Evolutionary conservation across 2,888 invertebrate genomes (phyloP).

Genomic region (Dynastes grantii): DNA sequence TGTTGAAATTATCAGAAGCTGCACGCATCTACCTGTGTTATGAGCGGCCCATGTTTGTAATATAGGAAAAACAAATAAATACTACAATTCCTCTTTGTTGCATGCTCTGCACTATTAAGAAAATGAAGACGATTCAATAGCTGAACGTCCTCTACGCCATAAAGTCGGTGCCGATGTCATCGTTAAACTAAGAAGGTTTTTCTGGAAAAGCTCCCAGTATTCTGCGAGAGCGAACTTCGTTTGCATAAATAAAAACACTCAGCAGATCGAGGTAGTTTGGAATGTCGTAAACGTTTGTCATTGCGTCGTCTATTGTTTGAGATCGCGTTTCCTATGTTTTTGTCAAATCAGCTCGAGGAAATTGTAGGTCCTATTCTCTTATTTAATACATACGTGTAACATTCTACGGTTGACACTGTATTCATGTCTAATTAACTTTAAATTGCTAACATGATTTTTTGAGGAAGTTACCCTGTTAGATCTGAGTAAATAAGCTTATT

Average conservation of each 20-base stretch:
- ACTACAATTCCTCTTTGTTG: conserved; percentile 20
- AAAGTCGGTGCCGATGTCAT: conserved; percentile 15
- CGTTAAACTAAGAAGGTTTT: conserved; percentile 34
- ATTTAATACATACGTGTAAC: not conserved
- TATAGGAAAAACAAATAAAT: conserved; percentile 6
- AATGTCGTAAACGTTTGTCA: conserved; percentile 39
- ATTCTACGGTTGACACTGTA: no score
- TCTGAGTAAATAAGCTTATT: no score
- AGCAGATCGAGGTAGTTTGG: conserved; percentile 28
- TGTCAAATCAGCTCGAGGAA: conserved; percentile 29
- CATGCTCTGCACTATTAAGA: conserved; percentile 25
- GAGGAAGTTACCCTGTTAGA: no score
- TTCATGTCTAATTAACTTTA: no score
- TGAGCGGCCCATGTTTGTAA: not conserved
- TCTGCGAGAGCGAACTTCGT: conserved; percentile 17
- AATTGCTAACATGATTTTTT: no score
- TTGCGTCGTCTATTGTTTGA: conserved; percentile 36
- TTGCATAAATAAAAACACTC: conserved; percentile 38
- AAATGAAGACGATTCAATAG: conserved; percentile 38
- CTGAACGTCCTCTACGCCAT: not conserved
- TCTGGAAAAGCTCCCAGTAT: not conserved
- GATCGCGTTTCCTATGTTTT: conserved; percentile 22
- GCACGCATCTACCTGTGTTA: no score
- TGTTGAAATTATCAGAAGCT: no score
- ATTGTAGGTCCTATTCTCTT: not conserved